Evolutionary conservation across 53 echinoderm and acorn worm genomes (phyloP).

Genomic region (Luidia sarsii): DNA sequence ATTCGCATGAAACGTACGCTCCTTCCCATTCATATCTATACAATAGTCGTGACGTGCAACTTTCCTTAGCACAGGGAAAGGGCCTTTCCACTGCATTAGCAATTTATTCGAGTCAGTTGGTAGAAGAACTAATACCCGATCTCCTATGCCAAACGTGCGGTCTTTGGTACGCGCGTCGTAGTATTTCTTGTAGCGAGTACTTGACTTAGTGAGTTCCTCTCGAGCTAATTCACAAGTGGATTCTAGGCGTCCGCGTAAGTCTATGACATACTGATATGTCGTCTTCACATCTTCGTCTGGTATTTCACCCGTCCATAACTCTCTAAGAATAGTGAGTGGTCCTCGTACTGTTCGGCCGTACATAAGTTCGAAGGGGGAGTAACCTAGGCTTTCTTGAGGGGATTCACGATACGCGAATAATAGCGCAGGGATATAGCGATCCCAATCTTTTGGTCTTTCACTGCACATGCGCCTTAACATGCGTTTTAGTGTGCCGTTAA

Average conservation of each 20-base stretch:
- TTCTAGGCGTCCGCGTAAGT: conserved; percentile 49
- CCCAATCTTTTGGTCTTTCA: conserved; percentile 63
- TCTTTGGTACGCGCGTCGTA: conserved; percentile 45
- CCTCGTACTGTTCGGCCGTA: conserved; percentile 56
- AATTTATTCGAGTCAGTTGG: conserved; percentile 67
- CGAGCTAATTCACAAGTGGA: conserved; percentile 48
- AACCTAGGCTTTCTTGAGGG: conserved; percentile 53
- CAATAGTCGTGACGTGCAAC: conserved; percentile 12
- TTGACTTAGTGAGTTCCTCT: conserved; percentile 2
- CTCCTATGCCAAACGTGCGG: conserved; percentile 50
- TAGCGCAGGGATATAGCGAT: conserved; percentile 30
- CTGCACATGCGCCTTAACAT: conserved; percentile 48
- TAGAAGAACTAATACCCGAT: conserved; percentile 56
- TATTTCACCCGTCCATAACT: conserved; percentile 38
- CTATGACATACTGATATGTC: conserved; percentile 62
- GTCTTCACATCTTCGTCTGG: conserved; percentile 29
- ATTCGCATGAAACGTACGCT: conserved; percentile 52
- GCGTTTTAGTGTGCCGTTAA: conserved; percentile 46
- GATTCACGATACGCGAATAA: conserved; percentile 53
- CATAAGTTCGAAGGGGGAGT: conserved; percentile 56
- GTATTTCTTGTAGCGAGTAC: not conserved
- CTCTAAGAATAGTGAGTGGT: conserved; percentile 49
- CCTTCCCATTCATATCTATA: conserved; percentile 24
- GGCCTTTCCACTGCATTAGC: conserved; percentile 68
- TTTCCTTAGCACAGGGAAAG: conserved; percentile 38